phyloP scores from a whole-genome alignment of 1,140 invertebrate species.

The Nephila pilipes region DNA sequence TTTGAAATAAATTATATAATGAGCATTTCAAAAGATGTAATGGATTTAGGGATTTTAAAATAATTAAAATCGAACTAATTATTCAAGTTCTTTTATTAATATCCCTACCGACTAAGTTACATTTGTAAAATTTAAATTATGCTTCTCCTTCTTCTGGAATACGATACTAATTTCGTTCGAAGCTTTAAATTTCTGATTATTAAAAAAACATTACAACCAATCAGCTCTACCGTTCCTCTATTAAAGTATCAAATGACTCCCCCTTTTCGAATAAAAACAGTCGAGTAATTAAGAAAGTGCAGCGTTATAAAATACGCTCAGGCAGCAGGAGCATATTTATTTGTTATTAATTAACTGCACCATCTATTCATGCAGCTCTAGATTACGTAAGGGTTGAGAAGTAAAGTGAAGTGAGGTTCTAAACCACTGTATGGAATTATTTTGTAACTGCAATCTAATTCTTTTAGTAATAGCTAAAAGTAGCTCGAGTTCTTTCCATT shows the following conservation, averaged over 20 bases:
- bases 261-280: neutral
- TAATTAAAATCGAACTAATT: neutral
- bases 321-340: neutral
- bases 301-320: neutral
- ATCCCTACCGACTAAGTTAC: neutral
- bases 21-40: neutral
- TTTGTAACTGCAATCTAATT: neutral
- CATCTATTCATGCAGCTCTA: neutral
- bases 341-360: neutral
- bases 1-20: neutral
- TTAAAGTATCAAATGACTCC: neutral
- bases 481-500: neutral
- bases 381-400: neutral
- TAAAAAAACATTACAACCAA: neutral
- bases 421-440: neutral
- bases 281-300: neutral
- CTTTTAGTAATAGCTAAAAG: neutral
- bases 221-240: neutral
- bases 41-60: neutral
- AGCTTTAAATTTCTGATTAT: neutral
- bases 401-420: neutral
- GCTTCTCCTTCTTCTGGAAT: neutral
- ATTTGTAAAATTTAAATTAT: neutral
- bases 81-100: neutral
- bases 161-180: neutral